These are phyloP conservation scores for Aplochiton taeniatus DNA, from an alignment of 2,797 vertebrate species.

Conservation along the genomic window DNA sequence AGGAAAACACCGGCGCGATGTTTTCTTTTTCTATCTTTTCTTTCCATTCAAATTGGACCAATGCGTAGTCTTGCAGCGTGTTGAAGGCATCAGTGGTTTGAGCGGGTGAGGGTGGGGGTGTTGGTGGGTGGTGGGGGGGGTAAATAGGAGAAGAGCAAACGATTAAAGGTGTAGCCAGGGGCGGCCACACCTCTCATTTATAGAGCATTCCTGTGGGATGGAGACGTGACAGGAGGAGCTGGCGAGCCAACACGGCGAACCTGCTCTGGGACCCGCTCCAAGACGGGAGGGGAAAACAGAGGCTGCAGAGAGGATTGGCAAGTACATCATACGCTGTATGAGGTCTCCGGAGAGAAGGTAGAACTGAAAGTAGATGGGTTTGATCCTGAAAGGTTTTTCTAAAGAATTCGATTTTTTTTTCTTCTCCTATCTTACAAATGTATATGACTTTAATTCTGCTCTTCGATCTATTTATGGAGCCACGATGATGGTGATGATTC, in stretches of 20 bases:
- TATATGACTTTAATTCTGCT: too few species aligned
- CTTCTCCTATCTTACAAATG: too few species aligned
- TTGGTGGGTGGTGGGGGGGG: too few species aligned
- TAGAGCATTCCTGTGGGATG: conserved; percentile 66
- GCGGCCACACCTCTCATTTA: conserved; percentile 69
- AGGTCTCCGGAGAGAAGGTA: too few species aligned
- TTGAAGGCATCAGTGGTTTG: conserved; percentile 52
- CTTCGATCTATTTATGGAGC: too few species aligned
- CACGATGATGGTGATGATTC: too few species aligned
- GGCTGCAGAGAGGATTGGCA: too few species aligned
- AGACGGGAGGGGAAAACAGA: background rate
- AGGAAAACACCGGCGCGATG: conserved; percentile 37
- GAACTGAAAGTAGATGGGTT: too few species aligned
- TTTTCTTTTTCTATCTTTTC: conserved; percentile 45
- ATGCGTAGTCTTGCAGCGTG: conserved; percentile 60
- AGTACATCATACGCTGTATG: too few species aligned
- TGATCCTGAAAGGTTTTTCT: too few species aligned
- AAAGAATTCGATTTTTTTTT: too few species aligned
- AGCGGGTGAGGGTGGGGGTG: conserved; percentile 49
- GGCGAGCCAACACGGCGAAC: conserved; percentile 46
- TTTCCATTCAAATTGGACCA: conserved; percentile 63
- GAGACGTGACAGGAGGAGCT: conserved; percentile 52
- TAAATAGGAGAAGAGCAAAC: conserved; percentile 61
- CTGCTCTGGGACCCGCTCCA: conserved; percentile 43
- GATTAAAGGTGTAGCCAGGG: conserved; percentile 66